A percentile compares a stretch with the other conserved stretches of the same genome.
Conservation (phyloP, 2,113 vertebrate species). For the Phoxinus phoxinus region DNA sequence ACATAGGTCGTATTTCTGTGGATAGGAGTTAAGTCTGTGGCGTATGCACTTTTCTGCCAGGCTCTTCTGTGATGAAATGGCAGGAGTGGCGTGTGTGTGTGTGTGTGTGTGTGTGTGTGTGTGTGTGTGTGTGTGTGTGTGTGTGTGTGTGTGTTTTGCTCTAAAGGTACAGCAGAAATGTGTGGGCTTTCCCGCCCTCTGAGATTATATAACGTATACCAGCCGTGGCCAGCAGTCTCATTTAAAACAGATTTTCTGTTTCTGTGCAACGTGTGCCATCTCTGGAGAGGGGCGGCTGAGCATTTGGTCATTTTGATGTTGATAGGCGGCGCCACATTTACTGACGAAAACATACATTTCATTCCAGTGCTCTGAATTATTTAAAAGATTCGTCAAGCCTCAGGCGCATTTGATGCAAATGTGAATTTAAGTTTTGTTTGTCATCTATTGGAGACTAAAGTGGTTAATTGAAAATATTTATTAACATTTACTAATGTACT, state of each 20-base stretch:
- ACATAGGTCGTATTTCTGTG: slow-evolving; percentile 33
- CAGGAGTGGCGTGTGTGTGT: slow-evolving; percentile 30
- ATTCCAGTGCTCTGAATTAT: slow-evolving; percentile 36
- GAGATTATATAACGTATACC: slow-evolving; percentile 59
- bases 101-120: slow-evolving; percentile 43
- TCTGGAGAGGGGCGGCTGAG: slow-evolving; percentile 32
- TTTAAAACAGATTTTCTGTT: slow-evolving; percentile 61
- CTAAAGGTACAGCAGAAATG: slow-evolving; percentile 58
- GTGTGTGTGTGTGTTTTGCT: slow-evolving; percentile 45
- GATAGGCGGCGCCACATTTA: neutral
- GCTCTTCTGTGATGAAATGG: slow-evolving; percentile 56
- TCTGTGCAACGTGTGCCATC: slow-evolving; percentile 48
- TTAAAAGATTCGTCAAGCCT: slow-evolving; percentile 10
- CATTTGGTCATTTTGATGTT: slow-evolving; percentile 35
- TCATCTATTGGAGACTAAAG: neutral
- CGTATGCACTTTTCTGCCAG: slow-evolving; percentile 46
- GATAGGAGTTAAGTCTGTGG: slow-evolving; percentile 17
- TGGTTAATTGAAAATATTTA: neutral
- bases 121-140: slow-evolving; percentile 17
- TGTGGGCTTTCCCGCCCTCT: slow-evolving; percentile 62
- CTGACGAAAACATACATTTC: neutral
- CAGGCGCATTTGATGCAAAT: neutral
- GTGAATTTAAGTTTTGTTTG: neutral
- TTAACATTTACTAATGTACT: neutral
- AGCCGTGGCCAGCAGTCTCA: slow-evolving; percentile 53